Conservation (phyloP, 2,888 invertebrate species). For the Drosophila nr. medialis region DNA sequence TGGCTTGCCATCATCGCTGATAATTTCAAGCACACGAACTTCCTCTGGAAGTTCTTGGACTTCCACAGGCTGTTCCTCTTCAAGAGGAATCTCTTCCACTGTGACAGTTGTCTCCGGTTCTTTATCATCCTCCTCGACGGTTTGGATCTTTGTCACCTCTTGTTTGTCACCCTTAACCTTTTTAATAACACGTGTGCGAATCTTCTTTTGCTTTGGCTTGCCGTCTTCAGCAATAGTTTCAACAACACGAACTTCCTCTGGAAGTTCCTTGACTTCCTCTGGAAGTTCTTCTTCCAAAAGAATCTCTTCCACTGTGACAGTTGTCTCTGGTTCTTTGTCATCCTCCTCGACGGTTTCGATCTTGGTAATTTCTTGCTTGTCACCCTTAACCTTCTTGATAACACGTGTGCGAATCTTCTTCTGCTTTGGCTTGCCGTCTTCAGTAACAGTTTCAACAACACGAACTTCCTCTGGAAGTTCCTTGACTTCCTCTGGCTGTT, state of each 20-base stretch:
- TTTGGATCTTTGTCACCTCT: conserved; percentile 69
- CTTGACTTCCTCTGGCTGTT: conserved; percentile 27
- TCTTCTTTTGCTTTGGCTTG: conserved; percentile 56
- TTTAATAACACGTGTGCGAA: conserved; percentile 67
- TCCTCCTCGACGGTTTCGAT: conserved; percentile 65
- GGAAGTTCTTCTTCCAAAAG: conserved; percentile 42
- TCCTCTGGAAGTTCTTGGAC: conserved; percentile 63
- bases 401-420: conserved; percentile 62
- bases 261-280: conserved; percentile 52
- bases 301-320: conserved; percentile 55
- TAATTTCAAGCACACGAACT: conserved; percentile 55
- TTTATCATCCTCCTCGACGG: conserved; percentile 71
- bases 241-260: conserved; percentile 61
- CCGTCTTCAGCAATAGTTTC: conserved; percentile 61
- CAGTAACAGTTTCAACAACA: conserved; percentile 36
- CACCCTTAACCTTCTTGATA: conserved; percentile 61
- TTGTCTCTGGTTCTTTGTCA: conserved; percentile 54
- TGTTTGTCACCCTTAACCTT: conserved; percentile 69
- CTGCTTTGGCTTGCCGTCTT: conserved; percentile 53
- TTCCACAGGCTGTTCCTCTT: conserved; percentile 48
- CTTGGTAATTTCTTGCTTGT: conserved; percentile 61
- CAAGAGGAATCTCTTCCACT: conserved; percentile 50
- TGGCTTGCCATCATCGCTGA: conserved; percentile 58
- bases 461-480: conserved; percentile 58
- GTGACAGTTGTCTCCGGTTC: conserved; percentile 60